These are phyloP conservation scores for Meloidogyne exigua DNA, from an alignment of 1,140 invertebrate species.

Conservation along the genomic window DNA sequence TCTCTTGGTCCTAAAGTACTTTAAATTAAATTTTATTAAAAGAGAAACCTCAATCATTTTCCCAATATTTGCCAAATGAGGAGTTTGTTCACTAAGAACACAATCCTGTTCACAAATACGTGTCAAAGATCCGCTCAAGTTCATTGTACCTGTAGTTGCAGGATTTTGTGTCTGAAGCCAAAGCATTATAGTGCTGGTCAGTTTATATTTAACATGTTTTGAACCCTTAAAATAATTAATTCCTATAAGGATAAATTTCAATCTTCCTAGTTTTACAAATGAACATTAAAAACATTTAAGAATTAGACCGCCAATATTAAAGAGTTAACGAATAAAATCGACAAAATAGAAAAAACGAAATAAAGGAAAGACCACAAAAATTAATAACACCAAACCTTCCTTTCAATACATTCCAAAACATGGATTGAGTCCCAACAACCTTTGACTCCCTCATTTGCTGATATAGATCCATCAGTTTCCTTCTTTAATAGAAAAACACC, in stretches of 20 bases:
- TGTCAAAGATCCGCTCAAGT: conserved; percentile 92
- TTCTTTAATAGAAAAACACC: conserved; percentile 99
- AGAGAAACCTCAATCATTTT: conserved; percentile 68
- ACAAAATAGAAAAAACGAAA: not conserved
- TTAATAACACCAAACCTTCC: conserved; percentile 29
- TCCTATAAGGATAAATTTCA: not conserved
- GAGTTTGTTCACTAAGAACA: conserved; percentile 78
- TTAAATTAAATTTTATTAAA: not conserved
- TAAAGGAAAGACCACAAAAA: conserved; percentile 3
- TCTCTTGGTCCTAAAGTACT: conserved; percentile 95
- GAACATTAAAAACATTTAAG: too few species aligned
- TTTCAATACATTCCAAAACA: conserved; percentile 86
- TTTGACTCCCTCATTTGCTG: conserved; percentile 91
- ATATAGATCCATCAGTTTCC: conserved; percentile 64
- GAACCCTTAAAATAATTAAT: conserved; percentile 27
- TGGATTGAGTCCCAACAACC: conserved; percentile 99
- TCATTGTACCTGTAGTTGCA: conserved; percentile 83
- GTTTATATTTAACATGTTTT: conserved; percentile 88
- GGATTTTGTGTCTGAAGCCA: conserved; percentile 97
- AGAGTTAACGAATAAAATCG: too few species aligned
- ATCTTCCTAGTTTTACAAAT: too few species aligned
- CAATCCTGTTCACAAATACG: conserved; percentile 91
- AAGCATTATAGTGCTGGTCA: conserved; percentile 97
- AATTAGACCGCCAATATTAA: too few species aligned
- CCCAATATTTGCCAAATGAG: conserved; percentile 97